Conservation (phyloP, 2,888 invertebrate species). For the Podotricha telesiphe region DNA sequence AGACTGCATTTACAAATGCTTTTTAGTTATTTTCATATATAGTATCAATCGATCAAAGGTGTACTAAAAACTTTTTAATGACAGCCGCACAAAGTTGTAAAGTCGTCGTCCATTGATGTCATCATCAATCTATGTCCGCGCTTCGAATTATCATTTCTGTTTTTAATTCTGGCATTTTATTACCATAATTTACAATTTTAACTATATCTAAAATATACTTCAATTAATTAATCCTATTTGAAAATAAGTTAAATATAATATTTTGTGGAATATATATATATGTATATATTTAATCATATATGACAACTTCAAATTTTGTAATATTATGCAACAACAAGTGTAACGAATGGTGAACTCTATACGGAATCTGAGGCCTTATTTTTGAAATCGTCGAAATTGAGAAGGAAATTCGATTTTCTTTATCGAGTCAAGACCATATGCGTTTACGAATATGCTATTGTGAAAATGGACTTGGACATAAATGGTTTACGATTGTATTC, state of each 20-base stretch:
- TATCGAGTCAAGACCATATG: slow-evolving; percentile 12
- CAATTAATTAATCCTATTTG: too few relatives aligned
- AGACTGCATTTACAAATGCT: background rate
- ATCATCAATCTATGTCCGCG: slow-evolving; percentile 38
- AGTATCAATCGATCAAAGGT: slow-evolving; percentile 10
- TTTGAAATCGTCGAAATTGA: slow-evolving; percentile 30
- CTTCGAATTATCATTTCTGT: slow-evolving; percentile 23
- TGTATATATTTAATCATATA: too few relatives aligned
- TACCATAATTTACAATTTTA: background rate
- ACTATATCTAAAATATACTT: too few relatives aligned
- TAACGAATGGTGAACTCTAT: slow-evolving; percentile 10
- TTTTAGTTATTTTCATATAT: slow-evolving; percentile 3
- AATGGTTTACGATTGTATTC: background rate
- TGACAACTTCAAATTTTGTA: background rate
- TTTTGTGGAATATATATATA: too few relatives aligned
- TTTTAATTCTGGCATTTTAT: slow-evolving; percentile 12
- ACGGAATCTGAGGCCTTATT: slow-evolving; percentile 22
- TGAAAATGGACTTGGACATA: background rate
- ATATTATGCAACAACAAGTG: slow-evolving; percentile 1
- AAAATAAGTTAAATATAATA: too few relatives aligned
- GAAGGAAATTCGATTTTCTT: slow-evolving; percentile 24
- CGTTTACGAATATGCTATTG: slow-evolving; percentile 14
- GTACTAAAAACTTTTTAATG: slow-evolving; percentile 12
- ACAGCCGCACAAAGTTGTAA: background rate
- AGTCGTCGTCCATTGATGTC: slow-evolving; percentile 6